Evolutionary conservation across 2,113 vertebrate species (phyloP).

Genomic region (Anser cygnoides): DNA sequence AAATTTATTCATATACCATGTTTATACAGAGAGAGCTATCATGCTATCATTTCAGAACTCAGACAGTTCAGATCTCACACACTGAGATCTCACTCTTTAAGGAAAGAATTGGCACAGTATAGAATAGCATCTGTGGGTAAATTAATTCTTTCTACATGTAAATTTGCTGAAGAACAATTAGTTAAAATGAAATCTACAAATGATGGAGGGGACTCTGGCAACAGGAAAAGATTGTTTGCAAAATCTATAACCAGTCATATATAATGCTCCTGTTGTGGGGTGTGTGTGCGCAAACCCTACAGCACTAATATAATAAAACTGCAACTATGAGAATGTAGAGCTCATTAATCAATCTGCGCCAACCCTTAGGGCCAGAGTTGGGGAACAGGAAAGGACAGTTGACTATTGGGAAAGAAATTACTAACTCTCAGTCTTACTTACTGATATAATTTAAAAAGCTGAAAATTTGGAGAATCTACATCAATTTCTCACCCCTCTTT

Average conservation of each 20-base stretch:
- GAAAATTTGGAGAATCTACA: not conserved
- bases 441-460: not conserved
- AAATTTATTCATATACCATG: not conserved
- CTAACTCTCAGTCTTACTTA: not conserved
- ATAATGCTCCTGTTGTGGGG: not conserved
- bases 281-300: not conserved
- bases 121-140: not conserved
- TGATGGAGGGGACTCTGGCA: not conserved
- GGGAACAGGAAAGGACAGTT: conserved; percentile 2
- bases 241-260: not conserved
- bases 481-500: not conserved
- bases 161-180: not conserved
- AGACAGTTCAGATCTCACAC: not conserved
- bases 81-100: not conserved
- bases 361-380: not conserved
- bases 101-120: not conserved
- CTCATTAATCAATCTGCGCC: conserved; percentile 44
- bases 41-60: not conserved
- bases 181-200: not conserved
- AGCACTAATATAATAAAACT: conserved; percentile 28
- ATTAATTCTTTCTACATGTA: not conserved
- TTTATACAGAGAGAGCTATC: not conserved
- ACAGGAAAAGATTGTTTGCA: not conserved
- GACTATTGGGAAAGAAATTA: not conserved
- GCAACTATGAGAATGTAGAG: not conserved